Base-by-base conservation (phyloP, 2,888 invertebrate genomes). In the Meandrusa payeni region DNA sequence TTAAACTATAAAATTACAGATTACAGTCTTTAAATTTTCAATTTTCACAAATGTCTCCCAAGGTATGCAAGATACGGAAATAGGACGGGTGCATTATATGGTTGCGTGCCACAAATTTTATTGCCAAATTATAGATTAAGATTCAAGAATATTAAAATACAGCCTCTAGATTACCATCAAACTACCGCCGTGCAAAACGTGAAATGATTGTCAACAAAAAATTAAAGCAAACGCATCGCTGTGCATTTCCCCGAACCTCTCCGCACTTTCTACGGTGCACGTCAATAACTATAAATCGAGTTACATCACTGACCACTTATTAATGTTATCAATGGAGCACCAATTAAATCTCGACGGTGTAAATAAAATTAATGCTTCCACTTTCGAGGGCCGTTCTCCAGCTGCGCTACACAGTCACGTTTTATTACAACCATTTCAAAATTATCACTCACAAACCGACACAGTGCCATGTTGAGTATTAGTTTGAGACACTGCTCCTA, bases 361-460 rank as follows among this genome's bases (percentile, higher is more conserved):
- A 62, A 77, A 72, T 62, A 62, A 73, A 73, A 75, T 72, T 74
- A 66, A 75, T 76, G 65, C 64, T 51, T 54, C 62, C 48, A 63
- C 69, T 70, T 72, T 65, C 64, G 36, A 29, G 29, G 36, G 32
- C 41, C 10, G 47, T 44, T 50, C 47, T 48, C 47, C 48, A 65
- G 9, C 40, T 24, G 24, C 19, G 23, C 3, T 40, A 32, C 20
- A 32, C 24, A 11, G 32, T 29, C 15, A 22, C 2, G 15, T 22
- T 39, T 23, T 12, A 29, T 13, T 22, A 44, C 22, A 9, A 9
- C 12, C 9, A 22, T 10, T 27, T 20, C 20, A 11, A 32, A 32
- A 32, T 32, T 20, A 32, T 20, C 32, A 11, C 12, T 2, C 6
- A 32, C 17, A 11, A 32, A n/a, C 20, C 19, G 6, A 20, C 32